Evolutionary conservation across 2,888 invertebrate species (phyloP).

Genomic region (Seladonia tumulorum): DNA sequence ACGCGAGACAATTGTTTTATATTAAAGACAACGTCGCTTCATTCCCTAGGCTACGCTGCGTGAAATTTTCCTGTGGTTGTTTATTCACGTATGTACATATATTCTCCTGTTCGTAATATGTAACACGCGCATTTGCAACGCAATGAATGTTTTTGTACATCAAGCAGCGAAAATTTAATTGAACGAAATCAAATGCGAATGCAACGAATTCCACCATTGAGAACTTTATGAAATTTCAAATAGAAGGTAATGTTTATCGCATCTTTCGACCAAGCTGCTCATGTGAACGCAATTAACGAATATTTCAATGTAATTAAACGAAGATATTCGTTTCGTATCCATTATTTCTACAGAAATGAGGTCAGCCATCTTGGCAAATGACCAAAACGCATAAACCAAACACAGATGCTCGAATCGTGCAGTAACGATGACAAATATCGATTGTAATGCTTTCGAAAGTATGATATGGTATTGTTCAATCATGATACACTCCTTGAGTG

Average conservation of each 20-base stretch:
- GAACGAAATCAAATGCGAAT: not conserved
- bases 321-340: too few relatives aligned
- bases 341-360: not conserved
- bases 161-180: too few relatives aligned
- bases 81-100: too few relatives aligned
- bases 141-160: not conserved
- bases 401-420: not conserved
- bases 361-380: conserved; percentile 8
- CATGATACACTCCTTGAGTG: not conserved
- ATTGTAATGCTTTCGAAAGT: too few relatives aligned
- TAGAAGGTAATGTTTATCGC: too few relatives aligned
- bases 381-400: conserved; percentile 6
- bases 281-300: too few relatives aligned
- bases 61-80: too few relatives aligned
- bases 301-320: too few relatives aligned
- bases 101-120: not conserved
- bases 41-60: not conserved
- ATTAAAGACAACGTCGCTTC: not conserved
- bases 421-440: conserved; percentile 1
- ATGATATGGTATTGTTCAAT: not conserved
- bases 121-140: not conserved
- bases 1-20: not conserved
- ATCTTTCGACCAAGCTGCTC: too few relatives aligned
- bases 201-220: not conserved
- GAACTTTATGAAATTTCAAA: not conserved